Evolutionary conservation across 2,113 vertebrate species (phyloP).

Genomic region (Saiga tatarica): DNA sequence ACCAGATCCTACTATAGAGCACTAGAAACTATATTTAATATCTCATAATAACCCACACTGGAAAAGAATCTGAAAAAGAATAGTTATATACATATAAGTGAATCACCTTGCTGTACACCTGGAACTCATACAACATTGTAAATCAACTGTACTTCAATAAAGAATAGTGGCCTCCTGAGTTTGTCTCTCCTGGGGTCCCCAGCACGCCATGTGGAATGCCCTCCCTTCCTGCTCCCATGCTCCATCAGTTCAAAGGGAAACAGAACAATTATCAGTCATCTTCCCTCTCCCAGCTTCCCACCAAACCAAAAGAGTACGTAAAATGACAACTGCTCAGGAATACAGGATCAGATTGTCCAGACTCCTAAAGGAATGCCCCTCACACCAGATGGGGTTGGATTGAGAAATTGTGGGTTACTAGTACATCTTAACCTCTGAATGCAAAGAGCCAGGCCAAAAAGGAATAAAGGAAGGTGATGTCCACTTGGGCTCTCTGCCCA

Average conservation of each 20-base stretch:
- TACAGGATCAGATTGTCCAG: neutral
- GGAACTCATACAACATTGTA: neutral
- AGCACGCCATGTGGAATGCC: neutral
- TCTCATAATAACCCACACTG: neutral
- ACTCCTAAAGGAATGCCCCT: neutral
- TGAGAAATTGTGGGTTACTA: neutral
- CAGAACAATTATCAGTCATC: no score
- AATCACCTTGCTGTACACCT: neutral
- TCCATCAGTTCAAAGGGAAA: neutral
- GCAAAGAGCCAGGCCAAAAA: neutral
- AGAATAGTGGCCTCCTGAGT: neutral
- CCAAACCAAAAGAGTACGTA: neutral
- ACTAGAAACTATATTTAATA: neutral
- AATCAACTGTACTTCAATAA: neutral
- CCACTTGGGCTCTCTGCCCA: accelerated
- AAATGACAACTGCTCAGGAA: neutral
- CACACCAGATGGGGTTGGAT: accelerated
- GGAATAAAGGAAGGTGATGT: neutral
- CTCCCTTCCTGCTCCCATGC: neutral
- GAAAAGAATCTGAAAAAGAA: neutral
- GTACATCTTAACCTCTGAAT: neutral
- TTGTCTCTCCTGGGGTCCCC: neutral
- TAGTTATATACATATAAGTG: neutral
- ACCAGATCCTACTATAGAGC: neutral
- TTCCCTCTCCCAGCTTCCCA: neutral